phyloP scores from a whole-genome alignment of 2,113 vertebrate species.

The Ictalurus punctatus region DNA sequence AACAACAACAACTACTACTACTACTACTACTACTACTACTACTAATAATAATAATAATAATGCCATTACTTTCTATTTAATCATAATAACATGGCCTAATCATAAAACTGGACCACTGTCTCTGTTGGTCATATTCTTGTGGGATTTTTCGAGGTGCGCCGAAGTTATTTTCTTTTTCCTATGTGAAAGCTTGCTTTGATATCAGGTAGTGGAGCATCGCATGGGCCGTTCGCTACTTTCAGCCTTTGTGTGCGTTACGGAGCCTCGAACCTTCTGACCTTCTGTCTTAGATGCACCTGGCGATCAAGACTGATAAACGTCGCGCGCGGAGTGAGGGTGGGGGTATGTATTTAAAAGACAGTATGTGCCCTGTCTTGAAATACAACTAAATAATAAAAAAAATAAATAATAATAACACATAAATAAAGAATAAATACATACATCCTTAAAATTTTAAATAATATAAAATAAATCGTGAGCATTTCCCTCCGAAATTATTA shows the following conservation, averaged over 20 bases:
- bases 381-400: background rate
- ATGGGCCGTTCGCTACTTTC: constrained; percentile 48
- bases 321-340: background rate
- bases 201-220: constrained; percentile 60
- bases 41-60: background rate
- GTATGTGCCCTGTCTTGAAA: background rate
- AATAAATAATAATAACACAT: background rate
- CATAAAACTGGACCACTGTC: background rate
- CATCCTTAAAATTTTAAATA: background rate
- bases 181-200: constrained; percentile 50
- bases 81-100: background rate
- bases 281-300: constrained; percentile 75
- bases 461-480: background rate
- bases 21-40: background rate
- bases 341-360: background rate
- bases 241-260: constrained; percentile 61
- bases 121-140: background rate
- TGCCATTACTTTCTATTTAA: background rate
- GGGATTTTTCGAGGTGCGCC: background rate
- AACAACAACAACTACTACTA: background rate
- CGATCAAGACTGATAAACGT: constrained; percentile 72
- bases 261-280: constrained; percentile 65
- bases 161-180: background rate
- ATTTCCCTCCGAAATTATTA: background rate
- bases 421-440: background rate